Conservation (phyloP, 2,113 vertebrate species). For the Anseranas semipalmata region DNA sequence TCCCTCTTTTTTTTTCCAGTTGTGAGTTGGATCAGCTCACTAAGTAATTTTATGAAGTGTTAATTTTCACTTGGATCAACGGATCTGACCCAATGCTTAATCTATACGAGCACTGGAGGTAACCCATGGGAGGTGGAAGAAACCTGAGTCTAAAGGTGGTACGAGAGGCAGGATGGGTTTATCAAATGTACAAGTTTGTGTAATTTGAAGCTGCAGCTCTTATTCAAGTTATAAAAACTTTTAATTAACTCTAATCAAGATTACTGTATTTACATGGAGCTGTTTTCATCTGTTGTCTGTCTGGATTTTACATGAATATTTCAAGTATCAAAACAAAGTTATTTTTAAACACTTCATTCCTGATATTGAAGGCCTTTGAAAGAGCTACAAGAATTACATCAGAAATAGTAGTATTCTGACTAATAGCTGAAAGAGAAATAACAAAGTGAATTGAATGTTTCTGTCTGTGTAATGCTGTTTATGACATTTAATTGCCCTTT, state of each 20-base stretch:
- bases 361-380: neutral
- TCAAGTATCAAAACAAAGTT: neutral
- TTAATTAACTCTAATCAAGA: neutral
- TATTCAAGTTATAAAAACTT: neutral
- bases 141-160: accelerated
- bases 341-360: neutral
- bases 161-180: neutral
- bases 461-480: neutral
- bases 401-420: neutral
- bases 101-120: accelerated
- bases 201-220: neutral
- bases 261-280: neutral
- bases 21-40: neutral
- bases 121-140: neutral
- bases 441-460: neutral
- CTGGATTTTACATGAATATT: neutral
- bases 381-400: neutral
- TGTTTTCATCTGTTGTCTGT: neutral
- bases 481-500: neutral
- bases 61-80: neutral
- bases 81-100: neutral
- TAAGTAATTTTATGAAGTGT: neutral
- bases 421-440: neutral
- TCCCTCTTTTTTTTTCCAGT: neutral
- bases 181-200: neutral